phyloP scores from a whole-genome alignment of 2,113 vertebrate genomes.

The Connochaetes taurinus region DNA sequence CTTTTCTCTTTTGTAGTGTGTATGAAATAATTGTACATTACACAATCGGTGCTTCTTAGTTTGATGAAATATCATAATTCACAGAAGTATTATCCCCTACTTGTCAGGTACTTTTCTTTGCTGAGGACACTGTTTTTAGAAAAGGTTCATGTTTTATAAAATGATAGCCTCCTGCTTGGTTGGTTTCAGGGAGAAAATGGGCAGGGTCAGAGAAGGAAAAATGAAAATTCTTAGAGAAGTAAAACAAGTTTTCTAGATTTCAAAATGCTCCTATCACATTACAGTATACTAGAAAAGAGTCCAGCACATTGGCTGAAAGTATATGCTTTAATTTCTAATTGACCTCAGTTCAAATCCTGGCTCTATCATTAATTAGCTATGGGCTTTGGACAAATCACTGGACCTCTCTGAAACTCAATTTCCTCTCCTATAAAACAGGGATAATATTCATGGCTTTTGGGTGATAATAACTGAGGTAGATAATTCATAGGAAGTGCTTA shows the following conservation, averaged over 20 bases:
- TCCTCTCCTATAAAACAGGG: neutral
- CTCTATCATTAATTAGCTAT: neutral
- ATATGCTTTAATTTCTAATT: neutral
- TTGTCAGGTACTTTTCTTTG: neutral
- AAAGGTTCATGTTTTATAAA: neutral
- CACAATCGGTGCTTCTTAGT: neutral
- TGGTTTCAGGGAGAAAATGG: neutral
- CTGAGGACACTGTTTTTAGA: neutral
- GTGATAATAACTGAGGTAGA: neutral
- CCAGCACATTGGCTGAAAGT: neutral
- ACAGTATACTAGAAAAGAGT: neutral
- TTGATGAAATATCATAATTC: neutral
- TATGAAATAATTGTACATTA: neutral
- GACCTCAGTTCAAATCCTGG: neutral
- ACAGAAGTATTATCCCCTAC: neutral
- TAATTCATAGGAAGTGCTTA: neutral
- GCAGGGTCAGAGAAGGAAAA: neutral
- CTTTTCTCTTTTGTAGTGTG: neutral
- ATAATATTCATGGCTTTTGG: neutral
- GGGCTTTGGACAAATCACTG: neutral
- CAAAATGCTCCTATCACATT: neutral
- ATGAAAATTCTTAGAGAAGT: neutral
- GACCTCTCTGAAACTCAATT: neutral
- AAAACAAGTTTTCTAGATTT: neutral
- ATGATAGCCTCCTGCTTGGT: neutral